These are phyloP conservation scores for Zoroaster sp. DNA, from an alignment of 53 echinoderm and acorn worm genomes.

Conservation along the genomic window DNA sequence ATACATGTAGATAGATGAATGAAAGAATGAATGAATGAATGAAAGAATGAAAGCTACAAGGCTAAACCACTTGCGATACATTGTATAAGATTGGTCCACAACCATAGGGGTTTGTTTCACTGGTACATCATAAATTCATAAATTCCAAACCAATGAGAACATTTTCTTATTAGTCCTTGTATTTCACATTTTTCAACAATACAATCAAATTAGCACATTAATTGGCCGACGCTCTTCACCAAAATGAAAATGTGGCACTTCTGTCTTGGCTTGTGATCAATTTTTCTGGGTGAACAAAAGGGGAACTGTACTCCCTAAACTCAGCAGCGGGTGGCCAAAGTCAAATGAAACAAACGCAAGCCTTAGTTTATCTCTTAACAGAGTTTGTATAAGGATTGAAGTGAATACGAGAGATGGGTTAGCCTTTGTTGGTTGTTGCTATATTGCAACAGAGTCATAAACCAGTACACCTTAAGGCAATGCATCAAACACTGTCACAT, in stretches of 20 bases:
- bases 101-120: background rate
- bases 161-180: background rate
- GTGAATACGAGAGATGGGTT: no score
- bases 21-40: no score
- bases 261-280: background rate
- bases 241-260: background rate
- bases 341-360: background rate
- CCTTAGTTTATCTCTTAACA: no score
- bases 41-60: background rate
- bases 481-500: background rate
- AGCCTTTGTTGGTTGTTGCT: no score
- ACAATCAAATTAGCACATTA: slow-evolving; percentile 5
- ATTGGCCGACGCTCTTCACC: background rate
- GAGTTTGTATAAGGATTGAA: background rate
- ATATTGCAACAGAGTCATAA: no score
- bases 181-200: background rate
- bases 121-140: background rate
- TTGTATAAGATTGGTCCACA: background rate
- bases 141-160: background rate
- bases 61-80: background rate
- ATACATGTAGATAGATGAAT: background rate
- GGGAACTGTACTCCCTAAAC: background rate
- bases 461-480: background rate
- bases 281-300: background rate
- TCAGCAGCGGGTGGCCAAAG: no score